Evolutionary conservation across 2,797 vertebrate species (phyloP), one percentile per base, ranked within the genome.

Genomic region (Brachyrhaphis roseni): DNA sequence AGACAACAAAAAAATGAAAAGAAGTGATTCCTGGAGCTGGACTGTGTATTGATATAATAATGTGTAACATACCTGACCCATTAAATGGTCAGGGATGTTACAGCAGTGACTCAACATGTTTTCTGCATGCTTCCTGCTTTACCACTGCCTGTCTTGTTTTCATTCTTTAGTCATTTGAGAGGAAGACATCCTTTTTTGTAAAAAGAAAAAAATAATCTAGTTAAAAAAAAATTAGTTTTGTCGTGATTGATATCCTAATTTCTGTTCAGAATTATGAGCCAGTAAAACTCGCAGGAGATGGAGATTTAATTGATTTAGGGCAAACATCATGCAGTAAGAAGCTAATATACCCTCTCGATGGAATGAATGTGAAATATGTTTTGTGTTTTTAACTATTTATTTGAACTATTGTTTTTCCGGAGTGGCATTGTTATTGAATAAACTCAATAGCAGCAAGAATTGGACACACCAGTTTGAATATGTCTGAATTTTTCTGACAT

Each of bases 111-210:
- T n/a, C 8, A 62, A 31, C 28, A 8, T 31, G 47, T 57, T 72
- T 77, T 41, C 41, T 75, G 84, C 89, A 87, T 88, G 90, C 36
- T 73, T 55, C 23, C 71, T 85, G 79, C 79, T 81, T 85, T 36
- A 31, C 62, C 81, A 41, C 78, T 78, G 66, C 81, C 41, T 74
- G 78, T 57, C 20, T 74, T 41, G 6, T 62, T 71, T 46, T 57
- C 3, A 23, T 82, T 81, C 73, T 6, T 49, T 45, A 43, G 5
- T 8, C 1, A 53, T 76, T 16, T 47, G 16, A 72, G 20, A 28
- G 36, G 28, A 26, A 59, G 53, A 64, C 12, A 59, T 18, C 2
- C 3, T 18, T 64, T 66, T 36, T 36, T 18, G 31, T 28, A 13
- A 57, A 13, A 55, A 55, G 26, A 3, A 26, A 46, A 4, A 1